Percentiles rank a stretch among this genome's conserved stretches.
Conservation (phyloP, 2,797 vertebrate genomes). For the Helarctos malayanus region DNA sequence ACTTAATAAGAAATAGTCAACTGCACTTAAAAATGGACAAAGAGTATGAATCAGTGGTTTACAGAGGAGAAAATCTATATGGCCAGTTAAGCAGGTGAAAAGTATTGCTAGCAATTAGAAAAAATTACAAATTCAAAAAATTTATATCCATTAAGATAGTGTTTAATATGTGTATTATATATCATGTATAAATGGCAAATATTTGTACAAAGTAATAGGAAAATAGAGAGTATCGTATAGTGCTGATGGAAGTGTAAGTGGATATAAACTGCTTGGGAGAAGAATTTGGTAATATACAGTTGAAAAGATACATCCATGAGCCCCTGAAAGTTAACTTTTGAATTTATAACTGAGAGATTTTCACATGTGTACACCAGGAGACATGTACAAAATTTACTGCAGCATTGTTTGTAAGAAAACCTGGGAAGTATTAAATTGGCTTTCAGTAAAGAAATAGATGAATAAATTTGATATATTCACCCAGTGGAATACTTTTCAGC, state of each 20-base stretch:
- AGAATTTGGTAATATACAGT: background rate
- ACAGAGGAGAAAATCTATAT: background rate
- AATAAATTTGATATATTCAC: background rate
- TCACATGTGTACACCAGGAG: background rate
- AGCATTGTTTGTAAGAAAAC: background rate
- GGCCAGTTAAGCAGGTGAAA: background rate
- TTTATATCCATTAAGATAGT: background rate
- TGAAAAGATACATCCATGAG: background rate
- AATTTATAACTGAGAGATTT: background rate
- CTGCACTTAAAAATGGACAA: slow-evolving; percentile 23
- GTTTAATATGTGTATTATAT: background rate
- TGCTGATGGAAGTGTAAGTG: background rate
- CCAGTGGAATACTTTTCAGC: background rate
- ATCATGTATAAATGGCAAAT: background rate
- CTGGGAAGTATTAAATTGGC: background rate
- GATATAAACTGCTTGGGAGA: background rate
- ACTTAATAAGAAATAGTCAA: slow-evolving; percentile 14
- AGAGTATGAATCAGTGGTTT: background rate
- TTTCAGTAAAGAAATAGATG: slow-evolving; percentile 23
- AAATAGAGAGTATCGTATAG: background rate
- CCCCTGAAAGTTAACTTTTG: slow-evolving; percentile 31
- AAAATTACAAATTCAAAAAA: background rate
- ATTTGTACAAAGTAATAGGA: background rate
- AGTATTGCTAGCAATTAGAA: background rate
- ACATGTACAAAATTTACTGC: background rate